Conservation (phyloP, 2,113 vertebrate species). For the Balaeniceps rex region DNA sequence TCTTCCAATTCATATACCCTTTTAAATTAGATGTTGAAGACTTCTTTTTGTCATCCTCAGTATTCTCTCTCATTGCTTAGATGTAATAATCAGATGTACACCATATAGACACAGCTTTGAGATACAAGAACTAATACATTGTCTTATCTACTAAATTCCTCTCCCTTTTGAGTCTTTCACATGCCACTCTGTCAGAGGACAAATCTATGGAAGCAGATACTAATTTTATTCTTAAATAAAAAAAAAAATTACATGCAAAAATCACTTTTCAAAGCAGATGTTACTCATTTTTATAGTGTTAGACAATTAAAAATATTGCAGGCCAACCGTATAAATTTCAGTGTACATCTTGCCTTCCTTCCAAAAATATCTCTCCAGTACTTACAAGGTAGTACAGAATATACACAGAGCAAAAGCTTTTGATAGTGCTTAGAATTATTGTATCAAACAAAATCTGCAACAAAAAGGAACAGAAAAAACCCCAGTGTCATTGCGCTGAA, state of each 20-base stretch:
- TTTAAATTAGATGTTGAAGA: background rate
- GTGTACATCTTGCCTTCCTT: background rate
- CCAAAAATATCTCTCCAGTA: background rate
- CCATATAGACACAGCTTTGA: background rate
- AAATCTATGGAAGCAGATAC: background rate
- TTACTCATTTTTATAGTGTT: conserved; percentile 18
- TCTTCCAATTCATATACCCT: too few species aligned
- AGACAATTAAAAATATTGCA: conserved; percentile 19
- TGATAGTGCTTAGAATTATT: background rate
- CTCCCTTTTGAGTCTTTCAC: background rate
- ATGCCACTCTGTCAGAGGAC: background rate
- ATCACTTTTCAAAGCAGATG: conserved; percentile 24
- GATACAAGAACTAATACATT: background rate
- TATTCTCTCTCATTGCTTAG: background rate
- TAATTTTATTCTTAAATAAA: background rate
- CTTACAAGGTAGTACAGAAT: background rate
- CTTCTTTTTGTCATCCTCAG: background rate
- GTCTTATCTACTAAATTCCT: background rate
- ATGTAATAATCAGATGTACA: background rate
- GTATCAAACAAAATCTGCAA: background rate
- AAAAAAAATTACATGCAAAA: background rate
- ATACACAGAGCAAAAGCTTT: background rate
- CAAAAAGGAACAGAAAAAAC: background rate
- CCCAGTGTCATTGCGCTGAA: background rate
- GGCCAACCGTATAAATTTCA: background rate